Evolutionary conservation across 2,888 invertebrate genomes (phyloP), one percentile per base, ranked within the genome.

Genomic region (Scaptomyza caliginosa): DNA sequence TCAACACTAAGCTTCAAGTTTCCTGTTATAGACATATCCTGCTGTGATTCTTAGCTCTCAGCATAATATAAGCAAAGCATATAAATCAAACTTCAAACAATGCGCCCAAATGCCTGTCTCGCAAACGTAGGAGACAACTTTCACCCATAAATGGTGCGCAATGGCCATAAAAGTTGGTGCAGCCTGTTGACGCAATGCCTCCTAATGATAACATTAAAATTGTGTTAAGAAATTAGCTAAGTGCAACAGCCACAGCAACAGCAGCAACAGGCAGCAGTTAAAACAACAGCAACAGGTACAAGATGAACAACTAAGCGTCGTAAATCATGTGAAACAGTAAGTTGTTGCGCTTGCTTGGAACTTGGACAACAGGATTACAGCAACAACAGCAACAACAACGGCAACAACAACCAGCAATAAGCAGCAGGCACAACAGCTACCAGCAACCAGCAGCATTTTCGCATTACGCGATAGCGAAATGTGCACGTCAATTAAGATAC

Each of bases 401-500:
- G 6, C 28, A 1, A 23, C 57, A 45, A 48, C 56, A 69, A 63
- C 69, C 71, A 69, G 71, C 77, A 79, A 6, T 23, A 23, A 57
- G 17, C 52, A 49, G 36, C 57, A 42, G n/a, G n/a, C n/a, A 23
- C 56, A 56, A 26, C 45, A 56, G 24, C 28, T 34, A 34, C 48
- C 48, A 66, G 63, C 56, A 48, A 59, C 70, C 72, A 70, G 72
- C 77, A 80, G 75, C 77, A 74, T 81, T 84, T 84, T 85, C 87
- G 71, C 86, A 84, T 83, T 86, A 83, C 77, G 78, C 82, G 87
- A 86, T 86, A 86, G 82, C 85, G 79, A 87, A 84, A 86, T 86
- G 84, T 84, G 87, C 87, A 84, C 84, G 84, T 84, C 84, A 84
- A 84, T 84, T 84, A 84, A 84, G 87, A 84, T 84, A 84, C 84